Evolutionary conservation across 2,113 vertebrate genomes (phyloP).

Genomic region (Hirundichthys speculiger): DNA sequence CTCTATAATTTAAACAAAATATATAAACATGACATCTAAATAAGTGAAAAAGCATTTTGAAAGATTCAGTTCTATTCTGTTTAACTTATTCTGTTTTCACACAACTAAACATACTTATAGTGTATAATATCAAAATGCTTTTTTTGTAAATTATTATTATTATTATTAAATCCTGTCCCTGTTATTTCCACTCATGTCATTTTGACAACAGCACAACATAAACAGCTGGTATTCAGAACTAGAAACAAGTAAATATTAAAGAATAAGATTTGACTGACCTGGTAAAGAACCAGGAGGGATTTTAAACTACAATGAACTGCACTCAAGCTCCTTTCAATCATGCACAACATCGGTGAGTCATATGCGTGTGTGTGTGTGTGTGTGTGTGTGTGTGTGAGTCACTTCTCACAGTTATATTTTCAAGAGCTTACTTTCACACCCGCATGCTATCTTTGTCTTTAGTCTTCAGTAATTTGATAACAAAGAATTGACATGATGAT

Average conservation of each 20-base stretch:
- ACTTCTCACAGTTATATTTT: constrained; percentile 25
- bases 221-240: no score
- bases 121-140: no score
- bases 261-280: constrained; percentile 19
- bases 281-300: constrained; percentile 1
- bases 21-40: no score
- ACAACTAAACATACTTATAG: no score
- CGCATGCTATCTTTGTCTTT: constrained; percentile 3
- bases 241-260: constrained; percentile 29
- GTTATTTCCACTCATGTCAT: no score
- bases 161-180: no score
- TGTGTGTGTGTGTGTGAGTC: constrained; percentile 32
- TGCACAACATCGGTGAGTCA: constrained; percentile 42
- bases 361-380: constrained; percentile 21
- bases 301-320: constrained; percentile 31
- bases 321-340: constrained; percentile 48
- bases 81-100: no score
- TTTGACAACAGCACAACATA: no score
- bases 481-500: neutral
- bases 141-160: no score
- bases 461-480: constrained; percentile 7
- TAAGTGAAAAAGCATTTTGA: no score
- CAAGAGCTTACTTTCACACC: constrained; percentile 15
- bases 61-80: no score
- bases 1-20: no score